Evolutionary conservation across 2,888 invertebrate genomes (phyloP).

Genomic region (Drosophila paranaensis): DNA sequence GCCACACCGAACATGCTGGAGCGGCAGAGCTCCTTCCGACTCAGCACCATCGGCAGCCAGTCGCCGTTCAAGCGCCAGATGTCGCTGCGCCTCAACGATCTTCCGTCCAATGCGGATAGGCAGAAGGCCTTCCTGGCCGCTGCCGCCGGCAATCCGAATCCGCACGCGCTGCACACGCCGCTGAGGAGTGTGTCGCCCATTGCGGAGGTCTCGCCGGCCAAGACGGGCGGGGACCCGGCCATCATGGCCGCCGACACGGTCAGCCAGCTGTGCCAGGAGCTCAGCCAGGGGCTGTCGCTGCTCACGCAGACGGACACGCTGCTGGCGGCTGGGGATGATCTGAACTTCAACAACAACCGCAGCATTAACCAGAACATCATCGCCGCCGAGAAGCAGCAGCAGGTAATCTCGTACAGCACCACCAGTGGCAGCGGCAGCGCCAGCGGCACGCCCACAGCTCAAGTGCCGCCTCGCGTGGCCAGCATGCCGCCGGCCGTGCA

Average conservation of each 20-base stretch:
- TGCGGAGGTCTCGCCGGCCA: constrained; percentile 89
- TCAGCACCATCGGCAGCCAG: constrained; percentile 90
- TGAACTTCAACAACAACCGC: constrained; percentile 87
- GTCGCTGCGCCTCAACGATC: constrained; percentile 96
- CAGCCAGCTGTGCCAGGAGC: constrained; percentile 91
- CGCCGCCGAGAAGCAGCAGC: constrained; percentile 80
- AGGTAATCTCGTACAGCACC: constrained; percentile 65
- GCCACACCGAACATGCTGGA: constrained; percentile 97
- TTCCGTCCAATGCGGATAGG: constrained; percentile 97
- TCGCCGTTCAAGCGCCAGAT: constrained; percentile 98
- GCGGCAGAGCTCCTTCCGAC: constrained; percentile 97
- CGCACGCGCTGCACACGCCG: constrained; percentile 73
- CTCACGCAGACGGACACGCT: constrained; percentile 87
- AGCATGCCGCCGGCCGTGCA: constrained; percentile 82
- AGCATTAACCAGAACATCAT: constrained; percentile 86
- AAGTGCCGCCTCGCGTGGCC: constrained; percentile 88
- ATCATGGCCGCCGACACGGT: constrained; percentile 86
- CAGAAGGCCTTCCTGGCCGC: constrained; percentile 85
- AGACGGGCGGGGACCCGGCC: constrained; percentile 76
- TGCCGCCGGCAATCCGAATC: constrained; percentile 73
- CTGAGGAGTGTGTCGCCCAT: constrained; percentile 89
- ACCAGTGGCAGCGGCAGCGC: constrained; percentile 41
- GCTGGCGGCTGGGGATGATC: constrained; percentile 84
- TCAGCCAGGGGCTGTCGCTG: constrained; percentile 89
- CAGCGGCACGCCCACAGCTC: constrained; percentile 80